Evolutionary conservation across 2,888 invertebrate genomes (phyloP).

Genomic region (Balanococcus diminutus): DNA sequence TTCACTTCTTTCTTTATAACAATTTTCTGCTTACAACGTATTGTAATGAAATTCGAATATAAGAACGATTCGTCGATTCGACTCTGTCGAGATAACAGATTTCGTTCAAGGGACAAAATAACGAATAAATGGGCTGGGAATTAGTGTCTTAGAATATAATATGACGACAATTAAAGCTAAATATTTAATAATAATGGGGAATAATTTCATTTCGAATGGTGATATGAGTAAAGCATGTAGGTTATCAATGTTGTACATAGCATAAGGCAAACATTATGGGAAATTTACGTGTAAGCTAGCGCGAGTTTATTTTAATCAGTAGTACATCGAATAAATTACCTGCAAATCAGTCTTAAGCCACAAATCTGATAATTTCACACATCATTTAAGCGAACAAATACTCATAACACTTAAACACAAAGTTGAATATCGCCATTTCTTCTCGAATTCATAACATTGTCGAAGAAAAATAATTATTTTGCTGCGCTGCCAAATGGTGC

Average conservation of each 20-base stretch:
- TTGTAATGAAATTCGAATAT: too few species aligned
- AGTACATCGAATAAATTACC: background rate
- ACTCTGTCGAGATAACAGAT: too few species aligned
- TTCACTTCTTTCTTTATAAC: too few species aligned
- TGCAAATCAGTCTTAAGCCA: conserved; percentile 40
- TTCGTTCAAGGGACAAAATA: too few species aligned
- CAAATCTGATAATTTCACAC: background rate
- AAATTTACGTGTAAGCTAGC: background rate
- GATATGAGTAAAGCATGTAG: conserved; percentile 15
- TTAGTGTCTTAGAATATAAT: background rate
- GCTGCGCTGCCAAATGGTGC: background rate
- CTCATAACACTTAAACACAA: conserved; percentile 23
- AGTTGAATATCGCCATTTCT: conserved; percentile 38
- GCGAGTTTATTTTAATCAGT: background rate
- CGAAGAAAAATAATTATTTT: conserved; percentile 2
- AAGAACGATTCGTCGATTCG: too few species aligned
- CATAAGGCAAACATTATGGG: background rate
- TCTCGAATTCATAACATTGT: conserved; percentile 12
- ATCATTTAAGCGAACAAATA: conserved; percentile 21
- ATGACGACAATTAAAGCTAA: background rate
- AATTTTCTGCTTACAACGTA: too few species aligned
- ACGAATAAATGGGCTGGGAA: too few species aligned
- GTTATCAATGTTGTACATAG: conserved; percentile 23
- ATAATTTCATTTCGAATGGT: background rate
- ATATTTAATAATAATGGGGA: background rate